A percentile compares a stretch with the other conserved stretches of the same genome.
phyloP scores from a whole-genome alignment of 2,888 invertebrate genomes.

The Drosophila mercatorum region DNA sequence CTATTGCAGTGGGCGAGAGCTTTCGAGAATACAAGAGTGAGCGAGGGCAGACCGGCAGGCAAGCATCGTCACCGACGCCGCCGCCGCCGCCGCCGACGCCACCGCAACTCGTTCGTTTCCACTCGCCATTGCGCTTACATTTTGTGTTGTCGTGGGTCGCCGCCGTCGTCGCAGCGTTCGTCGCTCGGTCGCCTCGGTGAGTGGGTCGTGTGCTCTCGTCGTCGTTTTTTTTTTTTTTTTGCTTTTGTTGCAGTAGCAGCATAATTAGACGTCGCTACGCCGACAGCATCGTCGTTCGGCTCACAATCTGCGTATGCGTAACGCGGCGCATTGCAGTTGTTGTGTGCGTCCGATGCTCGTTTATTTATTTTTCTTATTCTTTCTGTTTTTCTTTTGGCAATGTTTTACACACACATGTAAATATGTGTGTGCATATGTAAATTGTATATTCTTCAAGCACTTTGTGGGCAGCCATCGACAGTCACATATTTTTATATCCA shows the following conservation, averaged over 20 bases:
- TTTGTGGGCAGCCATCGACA: slow-evolving; percentile 12
- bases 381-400: slow-evolving; percentile 20
- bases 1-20: slow-evolving; percentile 49
- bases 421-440: not conserved
- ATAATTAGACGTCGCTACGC: slow-evolving; percentile 67
- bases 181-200: slow-evolving; percentile 60
- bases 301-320: slow-evolving; percentile 56
- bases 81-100: not conserved
- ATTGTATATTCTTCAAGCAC: slow-evolving; percentile 34
- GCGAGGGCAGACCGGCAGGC: slow-evolving; percentile 12
- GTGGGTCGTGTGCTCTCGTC: slow-evolving; percentile 58
- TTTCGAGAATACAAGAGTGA: slow-evolving; percentile 36
- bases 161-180: slow-evolving; percentile 48
- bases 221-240: slow-evolving; percentile 7
- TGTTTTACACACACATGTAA: slow-evolving; percentile 17
- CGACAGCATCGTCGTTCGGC: slow-evolving; percentile 32
- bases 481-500: slow-evolving; percentile 5
- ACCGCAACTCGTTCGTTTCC: slow-evolving; percentile 54
- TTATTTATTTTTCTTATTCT: slow-evolving; percentile 10
- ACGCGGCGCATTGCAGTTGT: slow-evolving; percentile 52
- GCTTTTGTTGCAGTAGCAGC: slow-evolving; percentile 44
- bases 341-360: slow-evolving; percentile 17
- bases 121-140: slow-evolving; percentile 55
- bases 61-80: slow-evolving; percentile 5
- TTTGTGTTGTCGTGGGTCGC: slow-evolving; percentile 75